Conservation (phyloP, 2,888 invertebrate species). For the Notodonta dromedarius region DNA sequence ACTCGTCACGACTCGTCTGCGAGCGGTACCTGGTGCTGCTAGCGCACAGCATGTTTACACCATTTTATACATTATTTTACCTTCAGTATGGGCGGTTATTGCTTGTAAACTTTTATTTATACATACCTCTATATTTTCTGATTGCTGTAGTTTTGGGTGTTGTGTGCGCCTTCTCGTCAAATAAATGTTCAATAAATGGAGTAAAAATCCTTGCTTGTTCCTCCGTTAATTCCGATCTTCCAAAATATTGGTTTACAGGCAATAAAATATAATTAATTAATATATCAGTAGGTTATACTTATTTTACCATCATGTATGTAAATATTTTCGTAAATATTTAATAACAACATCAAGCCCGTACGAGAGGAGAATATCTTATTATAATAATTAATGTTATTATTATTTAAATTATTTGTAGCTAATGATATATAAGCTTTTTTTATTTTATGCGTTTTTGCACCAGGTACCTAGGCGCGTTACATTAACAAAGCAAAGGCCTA, state of each 20-base stretch:
- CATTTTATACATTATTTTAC: conserved; percentile 23
- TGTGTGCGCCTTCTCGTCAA: not conserved
- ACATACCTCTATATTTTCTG: not conserved
- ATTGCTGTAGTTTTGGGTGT: not conserved
- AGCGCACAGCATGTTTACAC: conserved; percentile 16
- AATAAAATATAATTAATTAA: not conserved
- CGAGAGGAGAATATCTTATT: not conserved
- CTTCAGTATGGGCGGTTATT: conserved; percentile 29
- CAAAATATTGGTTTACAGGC: not conserved
- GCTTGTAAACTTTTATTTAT: conserved; percentile 25
- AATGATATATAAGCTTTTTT: conserved; percentile 17
- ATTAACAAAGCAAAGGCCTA: conserved; percentile 21
- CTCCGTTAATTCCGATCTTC: not conserved
- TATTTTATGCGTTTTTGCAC: conserved; percentile 24
- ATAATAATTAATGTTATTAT: conserved; percentile 2
- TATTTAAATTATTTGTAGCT: conserved; percentile 30
- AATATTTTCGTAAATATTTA: not conserved
- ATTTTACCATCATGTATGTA: not conserved
- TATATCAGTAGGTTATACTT: not conserved
- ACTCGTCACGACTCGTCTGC: conserved; percentile 18
- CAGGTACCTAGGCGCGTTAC: conserved; percentile 43
- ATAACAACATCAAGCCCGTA: not conserved
- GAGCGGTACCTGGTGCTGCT: conserved; percentile 32
- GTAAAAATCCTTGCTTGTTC: not conserved
- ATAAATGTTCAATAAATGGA: too few species aligned